Conservation (phyloP, 2,888 invertebrate species). For the Digitonthophagus gazella region DNA sequence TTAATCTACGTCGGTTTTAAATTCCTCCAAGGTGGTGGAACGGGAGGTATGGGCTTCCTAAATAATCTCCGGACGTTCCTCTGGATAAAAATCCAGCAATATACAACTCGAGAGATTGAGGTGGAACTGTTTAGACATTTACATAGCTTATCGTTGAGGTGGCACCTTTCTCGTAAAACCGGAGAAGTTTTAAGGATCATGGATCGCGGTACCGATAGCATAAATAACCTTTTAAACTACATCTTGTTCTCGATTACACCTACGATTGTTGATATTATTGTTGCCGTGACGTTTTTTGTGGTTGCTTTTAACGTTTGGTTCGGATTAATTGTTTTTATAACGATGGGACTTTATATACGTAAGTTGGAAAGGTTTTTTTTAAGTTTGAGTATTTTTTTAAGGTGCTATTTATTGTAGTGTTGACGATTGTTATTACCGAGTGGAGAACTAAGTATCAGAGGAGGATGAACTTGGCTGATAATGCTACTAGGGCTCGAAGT, state of each 20-base stretch:
- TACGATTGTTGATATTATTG: conserved; percentile 86
- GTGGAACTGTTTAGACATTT: conserved; percentile 84
- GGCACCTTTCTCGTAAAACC: conserved; percentile 94
- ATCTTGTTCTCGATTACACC: conserved; percentile 92
- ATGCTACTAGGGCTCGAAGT: conserved; percentile 85
- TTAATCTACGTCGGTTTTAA: conserved; percentile 83
- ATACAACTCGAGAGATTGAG: conserved; percentile 90
- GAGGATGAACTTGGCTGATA: conserved; percentile 92
- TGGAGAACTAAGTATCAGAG: conserved; percentile 96
- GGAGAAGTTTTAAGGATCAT: conserved; percentile 95
- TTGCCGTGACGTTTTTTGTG: conserved; percentile 89
- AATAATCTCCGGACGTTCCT: conserved; percentile 89
- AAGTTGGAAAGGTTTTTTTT: too few species aligned
- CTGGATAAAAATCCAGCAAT: conserved; percentile 96
- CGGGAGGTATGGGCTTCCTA: conserved; percentile 87
- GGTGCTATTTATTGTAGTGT: conserved; percentile 56
- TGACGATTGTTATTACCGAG: conserved; percentile 90
- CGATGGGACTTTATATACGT: conserved; percentile 93
- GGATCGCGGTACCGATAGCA: conserved; percentile 96
- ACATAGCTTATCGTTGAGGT: conserved; percentile 85
- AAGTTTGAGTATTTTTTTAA: too few species aligned
- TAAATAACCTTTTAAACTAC: conserved; percentile 89
- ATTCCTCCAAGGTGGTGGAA: conserved; percentile 94
- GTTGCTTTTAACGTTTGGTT: conserved; percentile 90
- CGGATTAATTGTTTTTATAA: conserved; percentile 89